phyloP scores from a whole-genome alignment of 2,113 vertebrate species.

The Pagrus major region DNA sequence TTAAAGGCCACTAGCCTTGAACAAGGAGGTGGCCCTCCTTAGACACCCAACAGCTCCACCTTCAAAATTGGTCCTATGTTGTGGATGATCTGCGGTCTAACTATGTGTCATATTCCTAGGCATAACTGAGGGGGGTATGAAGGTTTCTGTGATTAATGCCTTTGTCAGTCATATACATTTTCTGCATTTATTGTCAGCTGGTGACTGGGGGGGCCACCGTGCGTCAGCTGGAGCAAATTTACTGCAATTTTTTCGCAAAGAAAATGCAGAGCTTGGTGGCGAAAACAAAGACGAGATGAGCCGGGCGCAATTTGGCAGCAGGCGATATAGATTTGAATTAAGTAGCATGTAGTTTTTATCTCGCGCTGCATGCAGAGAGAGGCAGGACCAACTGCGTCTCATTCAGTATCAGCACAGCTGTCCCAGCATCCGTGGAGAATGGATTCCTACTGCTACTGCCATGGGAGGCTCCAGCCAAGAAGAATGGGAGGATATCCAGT shows the following conservation, averaged over 20 bases:
- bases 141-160: constrained; percentile 37
- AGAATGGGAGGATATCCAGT: constrained; percentile 87
- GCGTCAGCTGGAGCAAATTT: constrained; percentile 60
- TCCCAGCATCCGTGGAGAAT: constrained; percentile 86
- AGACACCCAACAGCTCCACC: background rate
- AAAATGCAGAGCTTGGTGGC: constrained; percentile 59
- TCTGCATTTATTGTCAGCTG: constrained; percentile 50
- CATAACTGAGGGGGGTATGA: constrained; percentile 22
- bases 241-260: constrained; percentile 51
- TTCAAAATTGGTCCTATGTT: background rate
- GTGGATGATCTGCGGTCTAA: constrained; percentile 36
- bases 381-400: constrained; percentile 78
- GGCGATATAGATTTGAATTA: constrained; percentile 77
- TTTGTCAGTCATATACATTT: constrained; percentile 38
- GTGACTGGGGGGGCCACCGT: constrained; percentile 52
- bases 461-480: constrained; percentile 85
- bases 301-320: constrained; percentile 68
- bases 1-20: background rate
- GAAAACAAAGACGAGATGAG: constrained; percentile 75
- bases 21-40: background rate
- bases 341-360: constrained; percentile 84
- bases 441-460: constrained; percentile 85
- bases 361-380: constrained; percentile 74
- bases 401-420: constrained; percentile 85
- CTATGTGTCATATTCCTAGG: background rate